Evolutionary conservation across 2,888 invertebrate genomes (phyloP).

Genomic region (Baccha elongata): DNA sequence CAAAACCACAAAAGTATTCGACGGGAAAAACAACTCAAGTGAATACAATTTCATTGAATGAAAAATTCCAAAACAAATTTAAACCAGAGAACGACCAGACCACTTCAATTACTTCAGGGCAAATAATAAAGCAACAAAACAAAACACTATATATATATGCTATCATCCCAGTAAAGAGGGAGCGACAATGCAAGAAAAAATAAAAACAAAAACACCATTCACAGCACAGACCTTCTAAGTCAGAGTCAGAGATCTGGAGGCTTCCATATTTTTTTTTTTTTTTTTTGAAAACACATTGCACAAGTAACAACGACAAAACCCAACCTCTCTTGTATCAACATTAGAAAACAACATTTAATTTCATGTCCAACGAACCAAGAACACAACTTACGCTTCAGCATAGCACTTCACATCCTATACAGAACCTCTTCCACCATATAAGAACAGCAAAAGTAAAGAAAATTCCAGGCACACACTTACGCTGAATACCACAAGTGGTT

Average conservation of each 20-base stretch:
- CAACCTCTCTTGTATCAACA: constrained; percentile 56
- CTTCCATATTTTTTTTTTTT: constrained; percentile 11
- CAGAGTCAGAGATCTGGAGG: background rate
- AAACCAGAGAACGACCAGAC: constrained; percentile 45
- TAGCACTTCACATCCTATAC: constrained; percentile 54
- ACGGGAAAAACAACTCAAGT: constrained; percentile 13
- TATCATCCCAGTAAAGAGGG: background rate
- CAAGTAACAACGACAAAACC: constrained; percentile 18
- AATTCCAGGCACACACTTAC: constrained; percentile 66
- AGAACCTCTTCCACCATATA: background rate
- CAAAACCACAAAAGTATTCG: constrained; percentile 18
- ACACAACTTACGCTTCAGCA: constrained; percentile 60
- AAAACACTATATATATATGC: constrained; percentile 3
- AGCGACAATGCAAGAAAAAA: constrained; percentile 25
- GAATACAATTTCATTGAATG: constrained; percentile 59
- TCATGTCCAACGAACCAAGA: constrained; percentile 70
- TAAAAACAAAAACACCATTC: constrained; percentile 37
- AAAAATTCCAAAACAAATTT: constrained; percentile 54
- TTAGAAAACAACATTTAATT: constrained; percentile 68
- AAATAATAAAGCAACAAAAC: constrained; percentile 21
- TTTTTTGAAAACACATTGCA: background rate
- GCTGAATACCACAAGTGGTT: constrained; percentile 64
- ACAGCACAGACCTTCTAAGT: constrained; percentile 8
- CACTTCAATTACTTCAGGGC: constrained; percentile 63
- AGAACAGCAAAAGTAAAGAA: constrained; percentile 4